These are phyloP conservation scores for Tauraco erythrolophus DNA, from an alignment of 2,113 vertebrate genomes.

Conservation along the genomic window DNA sequence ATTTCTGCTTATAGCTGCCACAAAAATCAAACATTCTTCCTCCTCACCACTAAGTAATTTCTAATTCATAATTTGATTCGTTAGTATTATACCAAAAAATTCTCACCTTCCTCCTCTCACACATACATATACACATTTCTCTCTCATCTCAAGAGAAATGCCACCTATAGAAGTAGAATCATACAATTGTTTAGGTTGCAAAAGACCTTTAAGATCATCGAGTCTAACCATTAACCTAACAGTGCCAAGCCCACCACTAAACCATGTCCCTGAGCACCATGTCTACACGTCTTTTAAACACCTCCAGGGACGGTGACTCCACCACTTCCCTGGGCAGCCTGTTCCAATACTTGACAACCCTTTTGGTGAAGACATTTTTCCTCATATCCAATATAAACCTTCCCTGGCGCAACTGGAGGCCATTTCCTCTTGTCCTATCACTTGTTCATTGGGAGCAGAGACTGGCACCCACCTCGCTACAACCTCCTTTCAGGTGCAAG, in stretches of 20 bases:
- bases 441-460: no score
- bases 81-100: not conserved
- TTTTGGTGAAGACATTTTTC: not conserved
- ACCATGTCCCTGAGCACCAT: not conserved
- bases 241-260: no score
- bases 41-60: not conserved
- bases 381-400: no score
- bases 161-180: not conserved
- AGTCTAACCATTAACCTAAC: no score
- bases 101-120: not conserved
- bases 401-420: no score
- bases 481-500: not conserved
- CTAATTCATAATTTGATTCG: not conserved
- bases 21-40: conserved; percentile 25
- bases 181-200: not conserved
- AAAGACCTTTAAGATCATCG: not conserved
- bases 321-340: not conserved
- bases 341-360: not conserved
- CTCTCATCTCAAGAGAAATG: not conserved
- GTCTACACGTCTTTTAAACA: not conserved
- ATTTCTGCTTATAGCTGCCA: conserved; percentile 45
- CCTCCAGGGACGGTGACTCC: not conserved
- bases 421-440: no score
- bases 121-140: not conserved
- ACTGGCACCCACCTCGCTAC: no score